Evolutionary conservation across 2,888 invertebrate species (phyloP).

Genomic region (Phalangium opilio): DNA sequence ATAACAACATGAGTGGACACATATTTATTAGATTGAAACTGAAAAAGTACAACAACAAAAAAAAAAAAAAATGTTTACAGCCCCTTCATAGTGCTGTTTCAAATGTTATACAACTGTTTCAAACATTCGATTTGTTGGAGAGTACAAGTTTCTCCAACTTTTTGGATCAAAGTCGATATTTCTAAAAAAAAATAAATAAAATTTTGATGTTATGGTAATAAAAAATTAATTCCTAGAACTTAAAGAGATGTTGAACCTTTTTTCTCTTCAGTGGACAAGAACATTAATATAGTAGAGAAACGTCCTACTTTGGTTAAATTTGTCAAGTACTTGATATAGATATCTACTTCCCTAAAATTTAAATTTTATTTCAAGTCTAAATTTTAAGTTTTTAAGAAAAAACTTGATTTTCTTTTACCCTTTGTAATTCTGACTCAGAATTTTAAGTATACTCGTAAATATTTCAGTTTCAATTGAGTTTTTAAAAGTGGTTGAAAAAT

Average conservation of each 20-base stretch:
- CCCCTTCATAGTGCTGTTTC: no score
- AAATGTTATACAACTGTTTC: no score
- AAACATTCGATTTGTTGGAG: no score
- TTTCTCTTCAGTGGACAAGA: conserved; percentile 8
- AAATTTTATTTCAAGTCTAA: conserved; percentile 1
- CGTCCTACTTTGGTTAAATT: conserved; percentile 10
- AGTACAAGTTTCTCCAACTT: no score
- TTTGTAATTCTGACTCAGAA: conserved; percentile 5
- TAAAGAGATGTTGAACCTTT: conserved; percentile 3
- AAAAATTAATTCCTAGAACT: no score
- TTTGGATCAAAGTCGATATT: no score
- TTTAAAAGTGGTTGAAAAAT: conserved; percentile 12
- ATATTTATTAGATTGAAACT: no score
- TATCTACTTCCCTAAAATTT: conserved; percentile 9
- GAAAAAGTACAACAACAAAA: no score
- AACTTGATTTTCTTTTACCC: conserved; percentile 5
- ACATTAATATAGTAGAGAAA: conserved; percentile 10
- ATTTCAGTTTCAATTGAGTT: conserved; percentile 13
- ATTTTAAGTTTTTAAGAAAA: not conserved
- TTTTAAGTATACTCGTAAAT: conserved; percentile 12
- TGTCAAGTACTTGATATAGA: conserved; percentile 8
- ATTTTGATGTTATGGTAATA: no score
- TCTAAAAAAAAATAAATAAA: no score
- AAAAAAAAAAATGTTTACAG: no score
- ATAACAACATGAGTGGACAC: no score